Base-by-base conservation (phyloP, 1,140 invertebrate genomes). In the Zeugodacus cucurbitae region DNA sequence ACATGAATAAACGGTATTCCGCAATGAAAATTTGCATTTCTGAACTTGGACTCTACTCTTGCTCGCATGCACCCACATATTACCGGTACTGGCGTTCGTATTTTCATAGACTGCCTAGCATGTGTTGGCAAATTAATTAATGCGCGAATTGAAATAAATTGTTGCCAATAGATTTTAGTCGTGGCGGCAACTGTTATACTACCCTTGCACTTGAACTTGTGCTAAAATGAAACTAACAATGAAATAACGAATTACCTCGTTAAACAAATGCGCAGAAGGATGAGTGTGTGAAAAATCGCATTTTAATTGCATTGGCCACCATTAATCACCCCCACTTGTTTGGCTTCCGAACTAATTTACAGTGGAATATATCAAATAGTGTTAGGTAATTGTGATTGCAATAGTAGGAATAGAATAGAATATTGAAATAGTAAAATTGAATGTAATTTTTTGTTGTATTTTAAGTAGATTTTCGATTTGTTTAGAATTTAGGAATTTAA, bases 181-280 rank as follows among this genome's bases (percentile, higher is more conserved):
- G 32, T 34, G 26, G 32, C 14, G 64, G 26, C 26, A 17, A 29
- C 64, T 34, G 8, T 67, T 67, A 3, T 32, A 29, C 22, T 74
- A 74, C 34, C 70, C 70, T 74, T 74, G 70, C 70, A 41, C 70
- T 74, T 74, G 70, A 74, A 74, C 70, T 74, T 74, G 70, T 32
- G 29, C 20, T n/a, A 54, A 54, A 54, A 54, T 11, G 5, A 74
- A 74, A 74, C 37, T 74, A 41, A n/a, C 37, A 74, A 1, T 74
- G 34, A 74, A 74, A 74, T 74, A 74, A 41, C 14, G 70, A 74
- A 74, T 74, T 74, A 41, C 70, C 70, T 41, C 70, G 17, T 70
- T 29, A 37, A 29, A 17, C 29, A 70, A 29, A 70, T 70, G 58
- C n/a, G 17, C 10, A 62, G 58, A 20, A 67, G 26, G 32, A 14